Evolutionary conservation across 2,113 vertebrate genomes (phyloP).

Genomic region (Ardeotis arabs): DNA sequence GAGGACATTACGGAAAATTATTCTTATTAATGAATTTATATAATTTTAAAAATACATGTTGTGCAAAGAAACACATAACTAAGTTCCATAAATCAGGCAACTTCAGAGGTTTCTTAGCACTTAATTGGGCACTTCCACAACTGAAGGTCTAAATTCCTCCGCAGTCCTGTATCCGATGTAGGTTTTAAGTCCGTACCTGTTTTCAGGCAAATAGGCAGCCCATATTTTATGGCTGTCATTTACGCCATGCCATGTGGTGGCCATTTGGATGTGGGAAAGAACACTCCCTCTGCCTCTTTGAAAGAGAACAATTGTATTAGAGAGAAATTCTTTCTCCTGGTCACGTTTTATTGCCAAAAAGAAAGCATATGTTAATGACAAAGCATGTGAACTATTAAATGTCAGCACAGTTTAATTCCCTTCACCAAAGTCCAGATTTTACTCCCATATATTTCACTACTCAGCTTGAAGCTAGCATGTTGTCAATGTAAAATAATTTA

Average conservation of each 20-base stretch:
- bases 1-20: background rate
- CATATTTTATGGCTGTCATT: background rate
- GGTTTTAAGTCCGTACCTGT: background rate
- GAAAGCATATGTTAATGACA: background rate
- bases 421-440: background rate
- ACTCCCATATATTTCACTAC: background rate
- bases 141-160: background rate
- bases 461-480: background rate
- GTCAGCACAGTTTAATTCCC: background rate
- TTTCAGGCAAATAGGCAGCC: background rate
- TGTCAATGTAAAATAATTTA: background rate
- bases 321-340: background rate
- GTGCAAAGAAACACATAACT: rapidly evolving
- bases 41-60: background rate
- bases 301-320: background rate
- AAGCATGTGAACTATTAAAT: background rate
- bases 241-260: background rate
- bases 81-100: background rate
- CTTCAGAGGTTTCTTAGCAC: background rate
- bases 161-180: background rate
- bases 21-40: background rate
- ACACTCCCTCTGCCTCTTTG: background rate
- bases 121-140: background rate
- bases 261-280: background rate
- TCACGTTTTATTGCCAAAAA: background rate